Evolutionary conservation across 2,113 vertebrate genomes (phyloP), one percentile per base, ranked within the genome.

Genomic region (Etia nguti): DNA sequence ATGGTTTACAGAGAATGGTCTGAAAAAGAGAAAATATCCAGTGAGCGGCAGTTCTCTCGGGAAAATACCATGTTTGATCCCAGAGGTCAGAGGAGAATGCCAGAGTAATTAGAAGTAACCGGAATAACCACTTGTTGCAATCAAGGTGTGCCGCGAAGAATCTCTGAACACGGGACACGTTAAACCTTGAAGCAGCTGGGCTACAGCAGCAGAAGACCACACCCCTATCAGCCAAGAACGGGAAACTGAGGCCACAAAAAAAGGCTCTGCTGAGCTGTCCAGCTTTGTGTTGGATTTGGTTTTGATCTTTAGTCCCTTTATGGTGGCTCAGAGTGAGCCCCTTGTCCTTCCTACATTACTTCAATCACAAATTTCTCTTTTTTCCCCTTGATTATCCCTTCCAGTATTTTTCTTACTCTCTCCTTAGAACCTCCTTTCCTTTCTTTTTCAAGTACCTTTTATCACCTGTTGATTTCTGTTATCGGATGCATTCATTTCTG

Each of bases 21-120:
- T n/a, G 18, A 62, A 36, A 65, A 65, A 65, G 16, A 36, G 59
- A 62, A 62, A 62, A n/a, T 62, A 62, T 62, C 59, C 59, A 62
- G 31, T 18, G 0, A 7, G 60, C 10, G 0, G 31, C 10, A 65
- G 18, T 65, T 65, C 31, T 62, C 60, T 65, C 31, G 31, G 18
- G 10, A 65, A 65, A 36, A 65, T 65, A 18, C 36, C 60, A 65
- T 1, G 2, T 65, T 5, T 65, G 60, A 65, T 36, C 10, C 60
- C 60, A n/a, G 31, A 65, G 18, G 60, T 65, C 31, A 65, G 60
- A n/a, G 18, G 31, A 65, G 60, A 65, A 65, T 65, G 31, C 31
- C 31, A 4, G 60, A 65, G 18, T 36, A 65, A 65, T 65, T 65
- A 65, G 34, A 34, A 8, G 34, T 34, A 34, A 34, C 2, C n/a